A percentile compares a stretch with the other conserved stretches of the same genome.
phyloP scores from a whole-genome alignment of 2,113 vertebrate genomes.

The Typhlomys cinereus region DNA sequence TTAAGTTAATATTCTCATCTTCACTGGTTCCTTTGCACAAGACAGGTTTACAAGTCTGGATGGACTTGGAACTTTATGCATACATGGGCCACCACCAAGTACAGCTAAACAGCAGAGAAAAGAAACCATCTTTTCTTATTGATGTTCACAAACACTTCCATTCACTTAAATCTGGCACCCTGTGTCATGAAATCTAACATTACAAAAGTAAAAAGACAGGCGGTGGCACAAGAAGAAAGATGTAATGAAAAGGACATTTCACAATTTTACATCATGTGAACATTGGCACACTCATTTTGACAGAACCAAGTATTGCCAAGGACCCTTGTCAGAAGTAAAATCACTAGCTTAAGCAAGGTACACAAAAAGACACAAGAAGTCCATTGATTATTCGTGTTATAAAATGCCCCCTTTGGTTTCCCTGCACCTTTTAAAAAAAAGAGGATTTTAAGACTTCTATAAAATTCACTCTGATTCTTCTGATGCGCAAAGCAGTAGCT shows the following conservation, averaged over 20 bases:
- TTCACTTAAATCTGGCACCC: background rate
- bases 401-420: conserved; percentile 38
- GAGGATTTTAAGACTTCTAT: background rate
- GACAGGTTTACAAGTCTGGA: background rate
- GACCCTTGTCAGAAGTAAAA: conserved; percentile 53
- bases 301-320: conserved; percentile 50
- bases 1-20: conserved; percentile 12
- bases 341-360: background rate
- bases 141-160: background rate
- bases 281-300: background rate
- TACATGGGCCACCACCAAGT: background rate
- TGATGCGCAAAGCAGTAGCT: background rate
- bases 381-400: conserved; percentile 37
- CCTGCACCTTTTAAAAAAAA: background rate
- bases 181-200: background rate
- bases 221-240: background rate
- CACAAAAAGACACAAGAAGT: conserved; percentile 48
- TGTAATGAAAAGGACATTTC: background rate
- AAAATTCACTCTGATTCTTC: background rate
- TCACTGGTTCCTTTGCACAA: background rate
- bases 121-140: background rate
- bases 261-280: conserved; percentile 3
- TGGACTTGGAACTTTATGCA: background rate
- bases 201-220: conserved; percentile 39
- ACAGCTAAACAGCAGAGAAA: background rate